A percentile compares a stretch with the other conserved stretches of the same genome.
These are phyloP conservation scores for Lophius piscatorius DNA, from an alignment of 2,113 vertebrate genomes.

Conservation along the genomic window DNA sequence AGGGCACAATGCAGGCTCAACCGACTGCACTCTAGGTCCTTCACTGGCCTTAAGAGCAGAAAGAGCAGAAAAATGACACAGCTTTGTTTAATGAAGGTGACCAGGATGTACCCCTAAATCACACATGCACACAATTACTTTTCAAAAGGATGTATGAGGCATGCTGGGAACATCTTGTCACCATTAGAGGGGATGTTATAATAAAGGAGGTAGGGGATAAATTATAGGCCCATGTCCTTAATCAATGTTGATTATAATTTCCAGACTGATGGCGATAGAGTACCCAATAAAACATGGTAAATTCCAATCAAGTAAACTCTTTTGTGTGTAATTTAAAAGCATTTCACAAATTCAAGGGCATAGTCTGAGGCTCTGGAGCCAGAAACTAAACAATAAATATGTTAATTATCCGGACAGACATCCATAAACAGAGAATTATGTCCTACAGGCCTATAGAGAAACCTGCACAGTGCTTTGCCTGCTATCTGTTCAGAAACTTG, in stretches of 20 bases:
- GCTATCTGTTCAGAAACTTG: conserved; percentile 55
- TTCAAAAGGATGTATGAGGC: conserved; percentile 39
- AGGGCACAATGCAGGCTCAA: conserved; percentile 38
- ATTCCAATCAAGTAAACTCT: conserved; percentile 56
- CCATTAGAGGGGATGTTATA: conserved; percentile 42
- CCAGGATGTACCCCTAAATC: conserved; percentile 54
- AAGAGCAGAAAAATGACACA: conserved; percentile 50
- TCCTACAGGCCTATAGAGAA: conserved; percentile 48
- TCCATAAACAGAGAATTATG: conserved; percentile 42
- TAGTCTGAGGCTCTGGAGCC: conserved; percentile 29
- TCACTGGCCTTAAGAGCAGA: conserved; percentile 46
- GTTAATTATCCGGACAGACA: conserved; percentile 39
- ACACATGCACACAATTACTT: conserved; percentile 50
- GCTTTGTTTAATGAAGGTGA: conserved; percentile 48
- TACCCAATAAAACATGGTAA: conserved; percentile 34
- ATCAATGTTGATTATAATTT: conserved; percentile 49
- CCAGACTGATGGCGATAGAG: conserved; percentile 37
- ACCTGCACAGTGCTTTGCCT: conserved; percentile 28
- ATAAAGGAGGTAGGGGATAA: conserved; percentile 24
- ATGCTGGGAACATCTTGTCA: conserved; percentile 34
- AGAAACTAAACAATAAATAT: conserved; percentile 46
- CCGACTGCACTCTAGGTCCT: conserved; percentile 34
- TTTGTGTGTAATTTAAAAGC: conserved; percentile 21
- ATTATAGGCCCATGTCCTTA: conserved; percentile 46
- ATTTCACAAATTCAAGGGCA: conserved; percentile 27